Evolutionary conservation across 2,113 vertebrate genomes (phyloP).

Genomic region (Amia ocellicauda): DNA sequence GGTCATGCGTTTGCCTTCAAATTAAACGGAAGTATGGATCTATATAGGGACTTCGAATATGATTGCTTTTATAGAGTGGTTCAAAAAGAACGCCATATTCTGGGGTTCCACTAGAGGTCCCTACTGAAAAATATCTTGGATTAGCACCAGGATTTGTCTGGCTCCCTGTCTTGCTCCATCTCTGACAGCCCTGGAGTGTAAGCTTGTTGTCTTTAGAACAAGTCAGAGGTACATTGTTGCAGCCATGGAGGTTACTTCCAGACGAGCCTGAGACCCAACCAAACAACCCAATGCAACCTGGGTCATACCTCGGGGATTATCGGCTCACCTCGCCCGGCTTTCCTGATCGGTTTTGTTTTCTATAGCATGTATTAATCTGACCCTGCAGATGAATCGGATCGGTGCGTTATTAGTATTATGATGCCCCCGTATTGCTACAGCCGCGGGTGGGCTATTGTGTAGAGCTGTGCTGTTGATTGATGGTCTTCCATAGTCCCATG

Average conservation of each 20-base stretch:
- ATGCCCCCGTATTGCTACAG: slow-evolving; percentile 3
- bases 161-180: not conserved
- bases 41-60: too few species aligned
- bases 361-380: slow-evolving; percentile 18
- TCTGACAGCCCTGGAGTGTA: slow-evolving; percentile 2
- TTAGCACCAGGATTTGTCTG: slow-evolving; percentile 2
- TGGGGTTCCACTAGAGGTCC: slow-evolving; percentile 48
- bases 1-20: too few species aligned
- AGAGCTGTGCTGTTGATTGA: slow-evolving; percentile 53
- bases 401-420: slow-evolving; percentile 8
- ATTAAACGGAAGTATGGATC: too few species aligned
- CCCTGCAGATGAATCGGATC: slow-evolving; percentile 28
- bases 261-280: not conserved
- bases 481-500: slow-evolving; percentile 16
- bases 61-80: too few species aligned
- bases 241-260: not conserved
- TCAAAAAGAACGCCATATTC: too few species aligned
- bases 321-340: not conserved
- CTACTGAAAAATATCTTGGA: slow-evolving; percentile 39
- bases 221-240: not conserved
- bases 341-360: not conserved
- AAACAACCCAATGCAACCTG: slow-evolving; percentile 5
- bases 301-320: not conserved
- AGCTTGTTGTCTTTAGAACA: not conserved
- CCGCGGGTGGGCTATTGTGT: not conserved